Evolutionary conservation across 2,113 vertebrate genomes (phyloP).

Genomic region (Periophthalmus modestus): DNA sequence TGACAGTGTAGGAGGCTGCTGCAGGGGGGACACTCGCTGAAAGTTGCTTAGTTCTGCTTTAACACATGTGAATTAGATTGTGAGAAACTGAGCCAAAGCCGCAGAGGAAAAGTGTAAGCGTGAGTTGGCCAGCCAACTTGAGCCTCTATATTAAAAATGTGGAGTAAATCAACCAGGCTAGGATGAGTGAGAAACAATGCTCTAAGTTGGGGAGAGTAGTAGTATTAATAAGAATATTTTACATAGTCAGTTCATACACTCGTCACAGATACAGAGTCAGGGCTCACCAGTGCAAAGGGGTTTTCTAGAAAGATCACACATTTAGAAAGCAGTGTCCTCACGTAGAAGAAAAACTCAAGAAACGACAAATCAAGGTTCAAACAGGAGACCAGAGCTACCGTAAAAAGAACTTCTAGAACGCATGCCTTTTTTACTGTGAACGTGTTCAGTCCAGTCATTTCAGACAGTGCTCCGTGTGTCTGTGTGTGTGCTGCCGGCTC

Average conservation of each 20-base stretch:
- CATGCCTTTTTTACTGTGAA: slow-evolving; percentile 78
- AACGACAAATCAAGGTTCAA: slow-evolving; percentile 76
- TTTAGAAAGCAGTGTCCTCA: slow-evolving; percentile 77
- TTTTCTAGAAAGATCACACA: slow-evolving; percentile 78
- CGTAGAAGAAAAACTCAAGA: slow-evolving; percentile 68
- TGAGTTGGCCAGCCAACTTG: slow-evolving; percentile 85
- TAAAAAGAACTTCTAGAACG: slow-evolving; percentile 76
- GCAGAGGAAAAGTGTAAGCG: slow-evolving; percentile 50
- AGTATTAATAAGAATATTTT: slow-evolving; percentile 43
- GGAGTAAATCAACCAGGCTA: slow-evolving; percentile 80
- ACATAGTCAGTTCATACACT: slow-evolving; percentile 62
- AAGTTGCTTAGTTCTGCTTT: too few species aligned
- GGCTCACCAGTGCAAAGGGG: slow-evolving; percentile 76
- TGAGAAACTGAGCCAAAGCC: slow-evolving; percentile 2
- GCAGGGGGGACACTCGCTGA: too few species aligned
- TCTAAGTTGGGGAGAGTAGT: slow-evolving; percentile 62
- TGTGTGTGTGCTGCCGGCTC: slow-evolving; percentile 4
- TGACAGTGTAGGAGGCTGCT: too few species aligned
- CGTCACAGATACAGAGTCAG: slow-evolving; percentile 74
- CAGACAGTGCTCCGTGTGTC: slow-evolving; percentile 54
- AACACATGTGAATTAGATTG: neutral
- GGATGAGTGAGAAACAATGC: slow-evolving; percentile 73
- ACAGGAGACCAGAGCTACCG: slow-evolving; percentile 75
- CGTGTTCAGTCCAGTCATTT: slow-evolving; percentile 65
- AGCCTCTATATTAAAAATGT: slow-evolving; percentile 76